These are phyloP conservation scores for Eutrigla gurnardus DNA, from an alignment of 2,797 vertebrate genomes.

Conservation along the genomic window DNA sequence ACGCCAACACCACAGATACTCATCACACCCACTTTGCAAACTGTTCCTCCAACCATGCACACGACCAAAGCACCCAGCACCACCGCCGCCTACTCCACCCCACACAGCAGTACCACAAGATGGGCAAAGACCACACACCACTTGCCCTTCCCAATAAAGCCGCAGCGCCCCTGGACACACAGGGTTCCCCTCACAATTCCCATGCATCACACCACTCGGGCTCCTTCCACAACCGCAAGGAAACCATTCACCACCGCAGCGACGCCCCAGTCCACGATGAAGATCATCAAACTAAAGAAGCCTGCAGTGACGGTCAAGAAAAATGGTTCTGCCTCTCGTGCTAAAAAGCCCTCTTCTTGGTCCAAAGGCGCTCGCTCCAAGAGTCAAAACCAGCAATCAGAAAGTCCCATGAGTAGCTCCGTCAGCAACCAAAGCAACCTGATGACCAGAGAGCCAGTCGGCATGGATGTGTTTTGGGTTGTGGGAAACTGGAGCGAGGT, in stretches of 20 bases:
- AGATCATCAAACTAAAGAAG: slow-evolving; percentile 61
- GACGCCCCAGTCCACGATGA: slow-evolving; percentile 55
- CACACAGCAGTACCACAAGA: slow-evolving; percentile 60
- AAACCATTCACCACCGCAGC: slow-evolving; percentile 33
- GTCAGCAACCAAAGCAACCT: slow-evolving; percentile 57
- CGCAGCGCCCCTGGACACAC: slow-evolving; percentile 41
- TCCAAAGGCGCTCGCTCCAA: slow-evolving; percentile 57
- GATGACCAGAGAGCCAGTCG: slow-evolving; percentile 53
- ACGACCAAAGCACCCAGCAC: slow-evolving; percentile 53
- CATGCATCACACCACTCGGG: slow-evolving; percentile 15
- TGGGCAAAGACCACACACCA: slow-evolving; percentile 62
- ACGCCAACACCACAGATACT: slow-evolving; percentile 23
- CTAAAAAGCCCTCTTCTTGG: slow-evolving; percentile 54
- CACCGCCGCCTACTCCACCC: slow-evolving; percentile 51
- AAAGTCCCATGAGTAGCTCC: slow-evolving; percentile 39
- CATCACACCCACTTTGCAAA: slow-evolving; percentile 47
- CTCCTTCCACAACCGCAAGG: slow-evolving; percentile 47
- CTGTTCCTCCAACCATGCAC: slow-evolving; percentile 48
- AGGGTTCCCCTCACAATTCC: slow-evolving; percentile 47
- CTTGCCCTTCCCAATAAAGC: slow-evolving; percentile 19
- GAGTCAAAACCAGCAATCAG: slow-evolving; percentile 48
- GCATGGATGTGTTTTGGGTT: slow-evolving; percentile 84
- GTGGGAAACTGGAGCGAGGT: slow-evolving; percentile 95
- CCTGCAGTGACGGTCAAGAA: slow-evolving; percentile 49
- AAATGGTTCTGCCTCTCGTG: background rate